These are phyloP conservation scores for Bombus confusus DNA, from an alignment of 1,140 invertebrate species.

Conservation along the genomic window DNA sequence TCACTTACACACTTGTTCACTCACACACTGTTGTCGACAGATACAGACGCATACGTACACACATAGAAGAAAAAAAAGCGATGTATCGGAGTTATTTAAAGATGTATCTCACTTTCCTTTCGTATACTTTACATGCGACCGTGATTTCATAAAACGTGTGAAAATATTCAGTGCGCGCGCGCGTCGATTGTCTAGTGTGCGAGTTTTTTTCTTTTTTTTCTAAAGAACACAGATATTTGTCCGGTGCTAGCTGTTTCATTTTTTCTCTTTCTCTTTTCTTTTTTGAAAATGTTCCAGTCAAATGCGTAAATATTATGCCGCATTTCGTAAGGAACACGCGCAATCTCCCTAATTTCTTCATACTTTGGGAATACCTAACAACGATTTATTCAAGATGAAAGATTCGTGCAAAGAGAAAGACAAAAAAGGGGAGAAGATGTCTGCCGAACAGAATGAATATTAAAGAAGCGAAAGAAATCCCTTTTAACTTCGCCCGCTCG, in stretches of 20 bases:
- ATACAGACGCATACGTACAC: not conserved
- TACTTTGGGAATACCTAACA: slow-evolving; percentile 23
- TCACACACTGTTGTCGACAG: no score
- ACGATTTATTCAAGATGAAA: slow-evolving; percentile 7
- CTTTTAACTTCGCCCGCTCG: not conserved
- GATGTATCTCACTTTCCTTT: slow-evolving; percentile 36
- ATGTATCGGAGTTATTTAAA: slow-evolving; percentile 38
- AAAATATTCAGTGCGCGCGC: slow-evolving; percentile 12
- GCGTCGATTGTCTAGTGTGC: slow-evolving; percentile 7
- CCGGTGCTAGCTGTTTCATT: not conserved
- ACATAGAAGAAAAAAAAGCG: not conserved
- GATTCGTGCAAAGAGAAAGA: not conserved
- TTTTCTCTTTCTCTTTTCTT: not conserved
- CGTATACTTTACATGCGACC: slow-evolving; percentile 23
- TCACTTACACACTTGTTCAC: not conserved
- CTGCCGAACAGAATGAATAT: slow-evolving; percentile 4
- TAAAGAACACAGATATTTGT: not conserved
- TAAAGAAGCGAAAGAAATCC: slow-evolving; percentile 9
- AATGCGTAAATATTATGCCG: slow-evolving; percentile 26
- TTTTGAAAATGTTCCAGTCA: slow-evolving; percentile 1
- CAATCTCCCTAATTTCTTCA: slow-evolving; percentile 35
- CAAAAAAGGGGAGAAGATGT: not conserved
- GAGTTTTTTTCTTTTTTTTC: slow-evolving; percentile 1
- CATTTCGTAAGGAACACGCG: slow-evolving; percentile 33
- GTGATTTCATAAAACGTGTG: slow-evolving; percentile 49